A percentile compares a stretch with the other conserved stretches of the same genome.
phyloP scores from a whole-genome alignment of 2,113 vertebrate genomes.

The Neolamprologus ventralis region DNA sequence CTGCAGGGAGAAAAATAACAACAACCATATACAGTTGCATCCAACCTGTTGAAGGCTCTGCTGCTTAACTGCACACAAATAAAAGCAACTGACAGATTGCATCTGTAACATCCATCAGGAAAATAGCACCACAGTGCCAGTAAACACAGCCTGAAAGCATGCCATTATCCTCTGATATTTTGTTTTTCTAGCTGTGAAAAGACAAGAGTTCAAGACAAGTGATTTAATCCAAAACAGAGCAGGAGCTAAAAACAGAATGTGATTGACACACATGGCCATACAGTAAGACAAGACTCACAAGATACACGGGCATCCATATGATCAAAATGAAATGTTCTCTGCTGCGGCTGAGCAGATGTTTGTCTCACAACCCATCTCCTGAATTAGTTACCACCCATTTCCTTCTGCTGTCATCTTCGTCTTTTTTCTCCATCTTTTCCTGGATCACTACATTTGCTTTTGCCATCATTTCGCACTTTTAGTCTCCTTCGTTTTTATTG shows the following conservation, averaged over 20 bases:
- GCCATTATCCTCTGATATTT: conserved; percentile 15
- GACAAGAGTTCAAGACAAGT: not conserved
- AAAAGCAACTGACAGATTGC: conserved; percentile 9
- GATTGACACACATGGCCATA: not conserved
- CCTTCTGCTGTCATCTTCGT: not conserved
- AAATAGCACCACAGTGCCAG: not conserved
- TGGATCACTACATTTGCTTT: not conserved
- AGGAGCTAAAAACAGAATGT: conserved; percentile 35
- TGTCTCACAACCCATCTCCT: not conserved
- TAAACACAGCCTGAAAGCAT: not conserved
- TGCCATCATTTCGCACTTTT: not conserved
- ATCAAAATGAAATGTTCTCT: not conserved
- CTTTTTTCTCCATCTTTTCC: not conserved
- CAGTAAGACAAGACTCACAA: not conserved
- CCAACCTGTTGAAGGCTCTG: not conserved
- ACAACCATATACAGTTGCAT: not conserved
- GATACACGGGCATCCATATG: not conserved
- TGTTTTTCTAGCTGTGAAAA: not conserved
- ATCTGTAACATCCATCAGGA: not conserved
- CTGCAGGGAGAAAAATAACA: not conserved
- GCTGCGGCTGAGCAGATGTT: not conserved
- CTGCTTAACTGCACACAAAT: not conserved
- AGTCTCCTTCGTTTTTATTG: not conserved
- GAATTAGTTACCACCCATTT: not conserved
- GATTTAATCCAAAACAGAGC: not conserved